A percentile compares a stretch with the other conserved stretches of the same genome.
These are phyloP conservation scores for Climacteris rufus DNA, from an alignment of 2,113 vertebrate genomes.

Conservation along the genomic window DNA sequence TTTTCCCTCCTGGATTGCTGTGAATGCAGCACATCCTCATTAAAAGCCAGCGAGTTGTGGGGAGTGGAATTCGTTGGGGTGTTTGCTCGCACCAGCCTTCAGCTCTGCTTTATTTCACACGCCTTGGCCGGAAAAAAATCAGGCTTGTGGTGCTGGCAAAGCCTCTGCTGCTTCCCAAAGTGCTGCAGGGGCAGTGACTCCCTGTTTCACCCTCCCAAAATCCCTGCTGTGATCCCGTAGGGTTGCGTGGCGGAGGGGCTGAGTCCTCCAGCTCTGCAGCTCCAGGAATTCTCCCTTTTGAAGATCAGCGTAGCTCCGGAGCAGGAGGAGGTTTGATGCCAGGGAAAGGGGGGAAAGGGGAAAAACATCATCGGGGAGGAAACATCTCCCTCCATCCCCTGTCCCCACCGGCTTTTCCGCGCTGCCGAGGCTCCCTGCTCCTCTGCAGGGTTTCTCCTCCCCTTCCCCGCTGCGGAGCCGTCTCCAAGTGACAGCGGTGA, in stretches of 20 bases:
- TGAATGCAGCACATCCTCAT: neutral
- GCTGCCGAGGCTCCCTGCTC: neutral
- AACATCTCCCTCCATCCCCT: neutral
- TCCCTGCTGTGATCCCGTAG: fast-evolving
- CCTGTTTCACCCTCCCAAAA: neutral
- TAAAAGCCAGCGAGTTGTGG: neutral
- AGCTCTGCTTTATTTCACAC: neutral
- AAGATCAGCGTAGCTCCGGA: neutral
- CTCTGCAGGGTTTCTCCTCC: neutral
- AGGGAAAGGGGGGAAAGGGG: fast-evolving
- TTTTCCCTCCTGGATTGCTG: neutral
- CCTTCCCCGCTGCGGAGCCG: neutral
- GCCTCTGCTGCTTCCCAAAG: neutral
- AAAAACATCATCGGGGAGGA: neutral
- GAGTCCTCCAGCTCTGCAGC: neutral
- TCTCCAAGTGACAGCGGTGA: neutral
- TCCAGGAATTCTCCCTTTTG: fast-evolving
- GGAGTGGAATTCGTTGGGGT: neutral
- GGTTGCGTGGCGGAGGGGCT: fast-evolving
- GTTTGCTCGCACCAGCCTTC: neutral
- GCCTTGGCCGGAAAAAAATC: neutral
- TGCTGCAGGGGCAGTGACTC: neutral
- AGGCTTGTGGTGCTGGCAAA: neutral
- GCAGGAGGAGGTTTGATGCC: neutral
- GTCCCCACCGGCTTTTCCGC: neutral